Percentiles rank a stretch among this genome's conserved stretches.
phyloP scores from a whole-genome alignment of 1,140 invertebrate species.

The Pseudomyrmex cubaensis region DNA sequence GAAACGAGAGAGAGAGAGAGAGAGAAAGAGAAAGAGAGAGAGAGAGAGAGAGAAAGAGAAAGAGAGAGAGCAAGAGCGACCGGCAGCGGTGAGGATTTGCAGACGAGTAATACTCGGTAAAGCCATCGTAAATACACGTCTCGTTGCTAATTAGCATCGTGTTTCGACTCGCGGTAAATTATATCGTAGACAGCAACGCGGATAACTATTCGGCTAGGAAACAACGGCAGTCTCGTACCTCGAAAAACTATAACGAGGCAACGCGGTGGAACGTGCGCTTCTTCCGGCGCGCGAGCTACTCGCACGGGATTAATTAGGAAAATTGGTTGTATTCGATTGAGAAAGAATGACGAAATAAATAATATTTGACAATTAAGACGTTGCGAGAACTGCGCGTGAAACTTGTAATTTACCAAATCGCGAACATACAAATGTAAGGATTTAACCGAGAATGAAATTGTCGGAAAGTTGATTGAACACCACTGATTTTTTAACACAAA shows the following conservation, averaged over 20 bases:
- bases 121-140: constrained; percentile 51
- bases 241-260: constrained; percentile 37
- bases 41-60: no score
- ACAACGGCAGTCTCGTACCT: constrained; percentile 1
- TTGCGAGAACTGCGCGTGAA: not conserved
- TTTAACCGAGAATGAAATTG: no score
- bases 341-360: not conserved
- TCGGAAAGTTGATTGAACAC: no score
- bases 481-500: no score
- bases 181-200: constrained; percentile 24
- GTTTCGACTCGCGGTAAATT: constrained; percentile 54
- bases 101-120: constrained; percentile 35
- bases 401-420: no score
- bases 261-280: not conserved
- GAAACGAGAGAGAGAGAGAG: no score
- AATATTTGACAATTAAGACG: not conserved
- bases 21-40: no score
- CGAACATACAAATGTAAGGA: no score
- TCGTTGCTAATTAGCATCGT: constrained; percentile 51
- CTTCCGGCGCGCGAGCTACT: not conserved
- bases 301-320: constrained; percentile 21
- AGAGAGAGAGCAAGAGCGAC: constrained; percentile 24
- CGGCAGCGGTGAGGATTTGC: constrained; percentile 24
- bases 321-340: not conserved
- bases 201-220: constrained; percentile 25